Base-by-base conservation (phyloP, 1,140 invertebrate species). In the silkworm (Bombyx mori) region DNA sequence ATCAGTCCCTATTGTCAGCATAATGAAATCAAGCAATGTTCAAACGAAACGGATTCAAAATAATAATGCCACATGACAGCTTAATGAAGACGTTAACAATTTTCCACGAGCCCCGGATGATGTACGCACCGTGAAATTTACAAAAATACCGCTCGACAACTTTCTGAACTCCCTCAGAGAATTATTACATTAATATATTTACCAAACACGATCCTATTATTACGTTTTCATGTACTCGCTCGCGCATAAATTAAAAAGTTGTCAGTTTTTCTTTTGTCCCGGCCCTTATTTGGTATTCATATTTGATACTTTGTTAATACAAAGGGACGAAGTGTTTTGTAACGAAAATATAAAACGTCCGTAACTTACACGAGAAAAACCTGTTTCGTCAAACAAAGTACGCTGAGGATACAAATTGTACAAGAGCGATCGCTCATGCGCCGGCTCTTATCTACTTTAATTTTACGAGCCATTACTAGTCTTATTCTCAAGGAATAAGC, bases 221-320 rank as follows among this genome's bases (percentile, higher is more conserved):
- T 85, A 86, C 79, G 61, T 79, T 87, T 87, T 84, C 81, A 87
- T 87, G 84, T 87, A 87, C 82, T 87, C 77, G 73, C 76, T 83
- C 73, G 66, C 70, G 77, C 79, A 87, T 87, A 87, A 84, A 86
- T 87, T 87, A 87, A 87, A 65, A 77, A 71, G 71, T 76, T 83
- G 81, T 76, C 79, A 77, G 75, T 83, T 81, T 82, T 86, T 80
- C 82, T 83, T 86, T 87, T 87, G 81, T 87, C 69, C 77, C 71
- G 75, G 78, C 82, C 84, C 84, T 87, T 80, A 86, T 86, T 86
- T 86, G 75, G 82, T 87, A 86, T 87, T 87, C 82, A 87, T 87
- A 82, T 84, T 86, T 84, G 79, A 82, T 79, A 83, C 82, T 85
- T 84, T 77, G 81, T 75, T 83, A 79, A 75, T 77, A 87, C 81